A percentile compares a stretch with the other conserved stretches of the same genome.
Conservation (phyloP, 2,113 vertebrate species). For the Silurus asotus region DNA sequence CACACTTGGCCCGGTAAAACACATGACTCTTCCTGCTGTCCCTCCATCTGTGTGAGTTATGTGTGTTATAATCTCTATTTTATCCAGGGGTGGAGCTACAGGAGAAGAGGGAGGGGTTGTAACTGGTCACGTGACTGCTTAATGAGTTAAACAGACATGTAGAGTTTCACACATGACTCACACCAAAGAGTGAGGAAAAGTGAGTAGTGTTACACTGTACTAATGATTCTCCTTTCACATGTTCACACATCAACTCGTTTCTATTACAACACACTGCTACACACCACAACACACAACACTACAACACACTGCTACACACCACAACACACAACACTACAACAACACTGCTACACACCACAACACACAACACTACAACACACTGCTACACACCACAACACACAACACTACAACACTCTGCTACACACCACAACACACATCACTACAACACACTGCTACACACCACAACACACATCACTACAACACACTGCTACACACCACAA, state of each 20-base stretch:
- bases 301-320: no score
- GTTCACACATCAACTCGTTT: not conserved
- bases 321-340: no score
- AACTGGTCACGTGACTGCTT: not conserved
- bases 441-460: no score
- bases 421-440: no score
- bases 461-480: no score
- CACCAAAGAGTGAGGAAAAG: not conserved
- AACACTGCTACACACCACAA: no score
- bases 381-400: no score
- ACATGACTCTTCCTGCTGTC: conserved; percentile 15
- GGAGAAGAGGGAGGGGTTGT: not conserved
- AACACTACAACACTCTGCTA: no score
- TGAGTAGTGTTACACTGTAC: not conserved
- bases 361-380: no score
- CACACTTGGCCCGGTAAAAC: not conserved
- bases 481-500: no score
- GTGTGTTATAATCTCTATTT: conserved; percentile 9
- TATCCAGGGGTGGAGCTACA: not conserved
- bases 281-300: no score
- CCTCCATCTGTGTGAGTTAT: not conserved
- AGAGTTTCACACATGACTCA: not conserved
- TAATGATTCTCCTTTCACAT: not conserved
- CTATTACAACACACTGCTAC: not conserved
- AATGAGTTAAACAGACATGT: not conserved